phyloP scores from a whole-genome alignment of 2,888 invertebrate genomes.

The Limnephilus lunatus region DNA sequence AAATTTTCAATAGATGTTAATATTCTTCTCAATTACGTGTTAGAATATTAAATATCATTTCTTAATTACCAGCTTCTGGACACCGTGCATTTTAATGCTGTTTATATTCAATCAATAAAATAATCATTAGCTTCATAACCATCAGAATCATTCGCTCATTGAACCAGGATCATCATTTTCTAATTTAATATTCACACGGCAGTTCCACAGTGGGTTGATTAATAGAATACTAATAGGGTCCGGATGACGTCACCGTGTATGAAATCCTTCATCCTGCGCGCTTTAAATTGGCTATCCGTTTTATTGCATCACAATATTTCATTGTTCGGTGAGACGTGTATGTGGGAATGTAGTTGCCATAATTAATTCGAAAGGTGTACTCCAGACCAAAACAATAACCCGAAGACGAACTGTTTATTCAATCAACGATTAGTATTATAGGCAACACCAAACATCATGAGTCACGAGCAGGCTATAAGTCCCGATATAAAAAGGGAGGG shows the following conservation, averaged over 20 bases:
- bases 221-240: background rate
- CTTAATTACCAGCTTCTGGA: background rate
- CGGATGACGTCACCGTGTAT: background rate
- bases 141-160: background rate
- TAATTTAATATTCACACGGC: background rate
- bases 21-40: too few species aligned
- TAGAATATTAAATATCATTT: too few species aligned
- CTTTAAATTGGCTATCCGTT: constrained; percentile 23
- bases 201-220: background rate
- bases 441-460: background rate
- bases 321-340: background rate
- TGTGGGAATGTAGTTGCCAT: background rate
- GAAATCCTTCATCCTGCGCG: constrained; percentile 4
- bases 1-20: too few species aligned
- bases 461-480: background rate
- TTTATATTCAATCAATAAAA: background rate
- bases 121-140: background rate
- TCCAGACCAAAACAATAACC: background rate
- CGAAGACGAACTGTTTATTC: background rate
- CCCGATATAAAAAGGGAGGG: background rate
- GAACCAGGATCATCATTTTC: background rate
- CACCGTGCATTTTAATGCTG: background rate
- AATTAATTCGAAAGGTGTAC: background rate
- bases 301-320: background rate
- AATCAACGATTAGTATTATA: background rate